Evolutionary conservation across 2,113 vertebrate species (phyloP).

Genomic region (Anser brachyrhynchus): DNA sequence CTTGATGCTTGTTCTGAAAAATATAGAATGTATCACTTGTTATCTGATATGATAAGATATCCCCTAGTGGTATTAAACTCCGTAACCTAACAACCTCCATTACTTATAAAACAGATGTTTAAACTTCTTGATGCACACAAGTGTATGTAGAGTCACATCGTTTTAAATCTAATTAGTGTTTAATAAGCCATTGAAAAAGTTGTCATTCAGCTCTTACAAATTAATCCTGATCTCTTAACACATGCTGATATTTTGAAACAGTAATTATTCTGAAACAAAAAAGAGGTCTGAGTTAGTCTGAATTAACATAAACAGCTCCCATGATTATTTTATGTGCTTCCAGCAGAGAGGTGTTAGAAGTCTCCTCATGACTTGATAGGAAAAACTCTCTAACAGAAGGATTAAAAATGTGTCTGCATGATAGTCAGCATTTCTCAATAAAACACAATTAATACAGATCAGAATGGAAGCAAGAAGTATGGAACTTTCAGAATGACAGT

Average conservation of each 20-base stretch:
- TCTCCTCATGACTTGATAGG: not conserved
- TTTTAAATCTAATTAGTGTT: constrained; percentile 75
- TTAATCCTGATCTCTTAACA: constrained; percentile 73
- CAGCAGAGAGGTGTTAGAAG: constrained; percentile 41
- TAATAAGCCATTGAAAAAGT: constrained; percentile 75
- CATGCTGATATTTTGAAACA: constrained; percentile 68
- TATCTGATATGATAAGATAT: constrained; percentile 26
- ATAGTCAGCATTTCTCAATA: not conserved
- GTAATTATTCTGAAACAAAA: constrained; percentile 71
- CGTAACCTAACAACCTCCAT: not conserved
- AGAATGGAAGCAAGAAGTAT: not conserved
- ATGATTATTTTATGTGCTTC: constrained; percentile 21
- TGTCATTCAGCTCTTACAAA: constrained; percentile 69
- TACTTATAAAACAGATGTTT: constrained; percentile 56
- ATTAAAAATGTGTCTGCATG: not conserved
- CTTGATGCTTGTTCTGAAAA: not conserved
- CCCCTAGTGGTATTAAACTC: constrained; percentile 46
- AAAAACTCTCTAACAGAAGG: not conserved
- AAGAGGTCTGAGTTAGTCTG: constrained; percentile 17
- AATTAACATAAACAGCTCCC: constrained; percentile 57
- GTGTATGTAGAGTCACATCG: constrained; percentile 50
- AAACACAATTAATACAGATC: not conserved
- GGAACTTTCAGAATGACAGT: not conserved
- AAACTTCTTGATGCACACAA: constrained; percentile 34
- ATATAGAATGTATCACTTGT: not conserved